Evolutionary conservation across 2,888 invertebrate species (phyloP).

Genomic region (Gasteruption jaculator): DNA sequence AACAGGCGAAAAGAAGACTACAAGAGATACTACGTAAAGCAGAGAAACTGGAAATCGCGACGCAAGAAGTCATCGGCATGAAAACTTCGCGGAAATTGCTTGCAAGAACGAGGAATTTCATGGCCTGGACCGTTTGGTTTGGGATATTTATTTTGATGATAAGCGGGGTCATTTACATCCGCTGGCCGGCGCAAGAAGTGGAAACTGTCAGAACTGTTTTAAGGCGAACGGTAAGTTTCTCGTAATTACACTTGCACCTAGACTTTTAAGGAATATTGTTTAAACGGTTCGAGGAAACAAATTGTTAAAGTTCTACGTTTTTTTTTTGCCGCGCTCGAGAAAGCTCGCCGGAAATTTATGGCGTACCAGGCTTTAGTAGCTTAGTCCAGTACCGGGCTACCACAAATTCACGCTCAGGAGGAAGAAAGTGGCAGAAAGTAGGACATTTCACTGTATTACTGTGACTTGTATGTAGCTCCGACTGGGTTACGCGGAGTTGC

Average conservation of each 20-base stretch:
- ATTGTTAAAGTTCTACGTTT: no score
- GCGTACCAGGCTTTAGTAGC: neutral
- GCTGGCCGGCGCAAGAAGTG: slow-evolving; percentile 44
- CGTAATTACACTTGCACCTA: slow-evolving; percentile 1
- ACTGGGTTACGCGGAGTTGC: no score
- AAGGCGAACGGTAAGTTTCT: slow-evolving; percentile 39
- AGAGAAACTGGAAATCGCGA: slow-evolving; percentile 37
- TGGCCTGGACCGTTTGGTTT: slow-evolving; percentile 38
- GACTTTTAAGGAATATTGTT: no score
- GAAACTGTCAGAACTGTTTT: slow-evolving; percentile 44
- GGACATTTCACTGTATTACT: no score
- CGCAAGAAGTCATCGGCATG: slow-evolving; percentile 37
- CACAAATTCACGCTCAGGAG: neutral
- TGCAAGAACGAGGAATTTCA: slow-evolving; percentile 35
- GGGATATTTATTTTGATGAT: slow-evolving; percentile 35
- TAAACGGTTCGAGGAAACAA: neutral
- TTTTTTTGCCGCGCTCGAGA: no score
- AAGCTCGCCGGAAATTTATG: no score
- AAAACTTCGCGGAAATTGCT: slow-evolving; percentile 40
- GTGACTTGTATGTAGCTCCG: no score
- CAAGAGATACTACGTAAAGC: slow-evolving; percentile 40
- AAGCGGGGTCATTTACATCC: slow-evolving; percentile 36
- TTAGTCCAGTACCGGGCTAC: neutral
- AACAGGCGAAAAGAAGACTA: slow-evolving; percentile 39
- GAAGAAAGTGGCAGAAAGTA: no score